Base-by-base conservation (phyloP, 2,113 vertebrate species). In the Channa argus region DNA sequence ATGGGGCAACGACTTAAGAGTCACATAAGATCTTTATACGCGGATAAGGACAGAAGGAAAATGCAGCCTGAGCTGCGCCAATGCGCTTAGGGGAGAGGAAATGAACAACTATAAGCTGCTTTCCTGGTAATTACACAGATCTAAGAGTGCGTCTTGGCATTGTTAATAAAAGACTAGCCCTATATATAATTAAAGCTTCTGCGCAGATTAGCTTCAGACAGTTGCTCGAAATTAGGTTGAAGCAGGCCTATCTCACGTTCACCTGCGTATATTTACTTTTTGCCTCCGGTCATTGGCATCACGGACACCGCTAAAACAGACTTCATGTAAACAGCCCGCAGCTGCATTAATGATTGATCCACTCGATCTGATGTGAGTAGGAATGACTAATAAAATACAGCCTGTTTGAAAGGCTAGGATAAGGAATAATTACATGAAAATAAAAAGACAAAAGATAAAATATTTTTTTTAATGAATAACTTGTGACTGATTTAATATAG, bases 101-200 rank as follows among this genome's bases (percentile, higher is more conserved):
- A 93, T 91, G 72, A 87, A 86, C 90, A 82, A 64, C 67, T 82
- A 3, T 91, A 89, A 93, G 82, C 86, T 59, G 92, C 93, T 95
- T 95, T 92, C 79, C 84, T 82, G 90, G 91, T 92, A 94, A 96
- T 94, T 94, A 95, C 94, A 92, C 86, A 86, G 92, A 90, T 89
- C 92, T 77, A 79, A 61, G 73, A 79, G 85, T 64, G 84, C 80
- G 53, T 91, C 86, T 85, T 85, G 70, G 65, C 85, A 82, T 86
- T 91, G 90, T 91, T 91, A 93, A 94, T 94, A 90, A 93, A 92
- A 92, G 87, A 92, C 88, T 45, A 84, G 83, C 66, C 82, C 78
- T 56, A 80, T 89, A 80, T 90, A 90, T 92, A 93, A 91, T 93
- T 93, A 94, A 91, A 85, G 85, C 76, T 84, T 79, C 74, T 71